Evolutionary conservation across 2,888 invertebrate genomes (phyloP).

Genomic region (Dromius quadrimaculatus): DNA sequence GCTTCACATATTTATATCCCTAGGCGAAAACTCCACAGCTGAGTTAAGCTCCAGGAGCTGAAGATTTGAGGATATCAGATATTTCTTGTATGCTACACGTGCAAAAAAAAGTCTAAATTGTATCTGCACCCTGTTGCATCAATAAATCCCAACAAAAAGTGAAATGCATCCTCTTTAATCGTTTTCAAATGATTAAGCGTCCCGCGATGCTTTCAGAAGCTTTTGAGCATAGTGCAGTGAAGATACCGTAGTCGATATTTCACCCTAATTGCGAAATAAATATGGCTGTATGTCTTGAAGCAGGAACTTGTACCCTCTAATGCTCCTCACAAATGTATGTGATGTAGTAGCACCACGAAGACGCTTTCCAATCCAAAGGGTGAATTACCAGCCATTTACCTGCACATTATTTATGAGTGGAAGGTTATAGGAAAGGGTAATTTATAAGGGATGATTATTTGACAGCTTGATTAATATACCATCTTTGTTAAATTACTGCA

Average conservation of each 20-base stretch:
- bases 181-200: not conserved
- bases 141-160: no score
- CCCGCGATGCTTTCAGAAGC: no score
- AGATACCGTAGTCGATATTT: constrained; percentile 19
- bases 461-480: no score
- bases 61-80: no score
- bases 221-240: constrained; percentile 1
- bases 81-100: no score
- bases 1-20: no score
- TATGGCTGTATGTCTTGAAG: constrained; percentile 38
- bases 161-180: not conserved
- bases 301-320: constrained; percentile 23
- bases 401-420: not conserved
- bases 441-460: constrained; percentile 18
- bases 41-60: no score
- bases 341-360: constrained; percentile 9
- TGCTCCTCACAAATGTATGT: constrained; percentile 39
- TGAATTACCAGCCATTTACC: not conserved
- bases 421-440: not conserved
- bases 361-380: constrained; percentile 1
- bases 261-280: constrained; percentile 48
- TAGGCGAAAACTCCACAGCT: no score
- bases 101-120: no score
- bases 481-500: no score
- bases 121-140: no score